Evolutionary conservation across 2,797 vertebrate species (phyloP).

Genomic region (Sarcoramphus papa): DNA sequence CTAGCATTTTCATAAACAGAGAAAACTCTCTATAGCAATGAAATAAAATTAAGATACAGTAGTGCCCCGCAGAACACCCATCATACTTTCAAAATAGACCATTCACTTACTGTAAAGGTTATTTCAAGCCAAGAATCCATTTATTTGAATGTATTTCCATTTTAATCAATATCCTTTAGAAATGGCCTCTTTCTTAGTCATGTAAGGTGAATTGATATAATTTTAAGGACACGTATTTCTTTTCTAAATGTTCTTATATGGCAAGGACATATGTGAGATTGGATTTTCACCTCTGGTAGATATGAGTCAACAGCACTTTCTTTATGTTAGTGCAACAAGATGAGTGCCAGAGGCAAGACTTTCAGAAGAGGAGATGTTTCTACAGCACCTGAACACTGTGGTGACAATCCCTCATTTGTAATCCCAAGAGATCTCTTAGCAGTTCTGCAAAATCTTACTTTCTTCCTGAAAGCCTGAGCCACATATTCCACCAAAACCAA

Average conservation of each 20-base stretch:
- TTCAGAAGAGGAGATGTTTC: not conserved
- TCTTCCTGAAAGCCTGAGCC: not conserved
- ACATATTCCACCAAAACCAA: not conserved
- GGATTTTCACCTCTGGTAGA: constrained; percentile 16
- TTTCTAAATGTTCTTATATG: constrained; percentile 24
- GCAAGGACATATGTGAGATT: constrained; percentile 34
- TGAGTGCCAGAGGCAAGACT: not conserved
- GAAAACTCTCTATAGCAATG: constrained; percentile 60
- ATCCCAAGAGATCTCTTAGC: not conserved
- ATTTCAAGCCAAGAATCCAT: constrained; percentile 72
- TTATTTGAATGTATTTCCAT: constrained; percentile 80
- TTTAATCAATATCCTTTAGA: constrained; percentile 72
- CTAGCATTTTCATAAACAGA: constrained; percentile 71
- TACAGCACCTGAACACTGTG: not conserved
- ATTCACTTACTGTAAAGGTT: constrained; percentile 72
- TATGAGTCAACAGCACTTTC: constrained; percentile 10
- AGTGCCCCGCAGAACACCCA: constrained; percentile 63
- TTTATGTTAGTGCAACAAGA: not conserved
- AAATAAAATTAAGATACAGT: constrained; percentile 71
- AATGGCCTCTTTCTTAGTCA: constrained; percentile 55
- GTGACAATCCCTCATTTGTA: not conserved
- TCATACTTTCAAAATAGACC: constrained; percentile 77
- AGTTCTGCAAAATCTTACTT: not conserved
- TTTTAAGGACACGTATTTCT: constrained; percentile 63
- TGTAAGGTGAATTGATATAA: constrained; percentile 67